phyloP scores from a whole-genome alignment of 2,113 vertebrate genomes.

The Podiceps cristatus region DNA sequence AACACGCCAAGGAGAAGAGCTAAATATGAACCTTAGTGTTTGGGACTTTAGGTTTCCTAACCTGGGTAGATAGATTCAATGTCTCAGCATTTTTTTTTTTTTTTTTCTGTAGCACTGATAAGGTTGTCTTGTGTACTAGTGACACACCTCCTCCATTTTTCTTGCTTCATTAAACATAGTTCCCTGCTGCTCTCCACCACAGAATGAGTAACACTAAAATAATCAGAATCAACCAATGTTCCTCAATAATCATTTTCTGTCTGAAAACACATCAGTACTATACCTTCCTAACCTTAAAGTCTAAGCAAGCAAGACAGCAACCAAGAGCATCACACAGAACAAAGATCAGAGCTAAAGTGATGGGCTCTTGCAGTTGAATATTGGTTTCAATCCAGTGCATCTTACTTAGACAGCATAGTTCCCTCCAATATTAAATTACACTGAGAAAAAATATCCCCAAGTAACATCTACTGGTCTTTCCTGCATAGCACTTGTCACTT shows the following conservation, averaged over 20 bases:
- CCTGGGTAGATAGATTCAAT: neutral
- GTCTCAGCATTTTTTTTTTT: neutral
- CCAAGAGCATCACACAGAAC: neutral
- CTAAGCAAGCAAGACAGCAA: neutral
- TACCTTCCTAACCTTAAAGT: neutral
- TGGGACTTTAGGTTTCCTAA: neutral
- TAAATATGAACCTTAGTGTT: neutral
- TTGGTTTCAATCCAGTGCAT: neutral
- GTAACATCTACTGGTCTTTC: fast-evolving
- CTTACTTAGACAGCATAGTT: neutral
- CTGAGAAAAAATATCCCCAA: neutral
- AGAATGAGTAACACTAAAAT: neutral
- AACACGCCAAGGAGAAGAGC: neutral
- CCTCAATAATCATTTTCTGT: neutral
- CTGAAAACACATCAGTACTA: neutral
- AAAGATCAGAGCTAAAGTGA: neutral
- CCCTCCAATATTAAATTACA: neutral
- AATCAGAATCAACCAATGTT: neutral
- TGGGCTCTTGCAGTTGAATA: neutral
- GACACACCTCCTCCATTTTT: neutral
- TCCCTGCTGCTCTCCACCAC: neutral
- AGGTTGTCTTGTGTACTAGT: neutral
- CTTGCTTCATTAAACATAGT: neutral
- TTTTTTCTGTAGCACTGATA: neutral
- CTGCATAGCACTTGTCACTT: neutral